Evolutionary conservation across 2,797 vertebrate genomes (phyloP).

Genomic region (Tauraco hartlaubi): DNA sequence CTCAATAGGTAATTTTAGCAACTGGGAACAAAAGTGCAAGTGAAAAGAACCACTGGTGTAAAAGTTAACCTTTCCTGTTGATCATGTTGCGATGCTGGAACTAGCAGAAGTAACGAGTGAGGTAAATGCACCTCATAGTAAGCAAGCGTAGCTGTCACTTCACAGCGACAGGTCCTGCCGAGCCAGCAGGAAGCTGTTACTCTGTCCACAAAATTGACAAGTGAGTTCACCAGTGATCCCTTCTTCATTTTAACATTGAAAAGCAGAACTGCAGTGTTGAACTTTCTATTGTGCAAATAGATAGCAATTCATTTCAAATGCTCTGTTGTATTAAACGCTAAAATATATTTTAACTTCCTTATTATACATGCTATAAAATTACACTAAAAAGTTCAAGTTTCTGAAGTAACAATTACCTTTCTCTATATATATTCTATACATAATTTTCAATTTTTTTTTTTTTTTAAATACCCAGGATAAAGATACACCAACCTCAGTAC

Average conservation of each 20-base stretch:
- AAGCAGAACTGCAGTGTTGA: background rate
- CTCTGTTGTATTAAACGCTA: conserved; percentile 65
- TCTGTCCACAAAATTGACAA: background rate
- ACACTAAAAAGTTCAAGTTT: conserved; percentile 72
- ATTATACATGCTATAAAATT: conserved; percentile 78
- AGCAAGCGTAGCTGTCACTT: background rate
- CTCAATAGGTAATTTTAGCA: conserved; percentile 9
- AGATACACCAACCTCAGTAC: conserved; percentile 17
- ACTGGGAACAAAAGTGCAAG: conserved; percentile 52
- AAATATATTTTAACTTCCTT: conserved; percentile 74
- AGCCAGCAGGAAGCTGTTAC: background rate
- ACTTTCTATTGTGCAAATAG: conserved; percentile 48
- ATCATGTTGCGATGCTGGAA: background rate
- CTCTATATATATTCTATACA: background rate
- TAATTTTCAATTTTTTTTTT: background rate
- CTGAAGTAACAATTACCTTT: conserved; percentile 56
- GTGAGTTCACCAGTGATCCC: background rate
- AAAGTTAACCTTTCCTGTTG: background rate
- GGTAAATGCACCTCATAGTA: background rate
- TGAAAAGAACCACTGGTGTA: background rate
- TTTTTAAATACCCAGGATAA: conserved; percentile 30
- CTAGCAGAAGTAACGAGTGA: background rate
- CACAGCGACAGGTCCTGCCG: background rate
- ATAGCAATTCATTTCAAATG: conserved; percentile 27
- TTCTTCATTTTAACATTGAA: background rate